A percentile compares a stretch with the other conserved stretches of the same genome.
Evolutionary conservation across 2,797 vertebrate species (phyloP).

Genomic region (Phrynocephalus vlangalii): DNA sequence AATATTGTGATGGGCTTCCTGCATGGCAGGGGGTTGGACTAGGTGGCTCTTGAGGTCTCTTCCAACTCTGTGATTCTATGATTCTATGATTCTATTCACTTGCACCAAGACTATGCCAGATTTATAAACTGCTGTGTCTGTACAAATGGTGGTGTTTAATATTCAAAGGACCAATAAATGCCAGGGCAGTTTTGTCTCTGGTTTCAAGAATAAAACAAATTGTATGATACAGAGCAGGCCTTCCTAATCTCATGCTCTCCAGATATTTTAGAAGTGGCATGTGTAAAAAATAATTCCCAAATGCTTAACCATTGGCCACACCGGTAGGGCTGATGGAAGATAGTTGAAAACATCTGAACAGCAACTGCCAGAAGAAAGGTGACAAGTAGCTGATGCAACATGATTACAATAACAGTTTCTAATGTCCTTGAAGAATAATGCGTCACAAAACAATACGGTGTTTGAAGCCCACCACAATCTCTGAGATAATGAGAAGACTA

Average conservation of each 20-base stretch:
- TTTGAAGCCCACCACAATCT: neutral
- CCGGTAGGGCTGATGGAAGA: neutral
- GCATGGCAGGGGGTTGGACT: too few relatives aligned
- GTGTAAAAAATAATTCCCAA: too few relatives aligned
- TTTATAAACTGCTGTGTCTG: neutral
- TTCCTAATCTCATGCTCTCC: too few relatives aligned
- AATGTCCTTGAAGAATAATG: neutral
- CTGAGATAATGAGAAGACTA: neutral
- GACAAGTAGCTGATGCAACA: neutral
- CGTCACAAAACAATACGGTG: neutral
- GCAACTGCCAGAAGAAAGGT: too few relatives aligned
- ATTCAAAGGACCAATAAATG: neutral
- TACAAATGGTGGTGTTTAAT: neutral
- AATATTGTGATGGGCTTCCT: too few relatives aligned
- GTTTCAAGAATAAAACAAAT: neutral
- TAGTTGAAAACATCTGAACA: neutral
- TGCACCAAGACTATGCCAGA: neutral
- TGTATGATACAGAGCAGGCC: neutral
- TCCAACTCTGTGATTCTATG: too few relatives aligned
- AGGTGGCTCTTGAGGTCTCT: too few relatives aligned
- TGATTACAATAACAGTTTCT: slow-evolving; percentile 4
- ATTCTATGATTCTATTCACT: neutral
- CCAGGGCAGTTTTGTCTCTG: neutral
- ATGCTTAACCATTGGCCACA: neutral
- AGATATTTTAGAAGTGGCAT: too few relatives aligned